Percentiles rank a stretch among this genome's conserved stretches.
These are phyloP conservation scores for Thermophis baileyi DNA, from an alignment of 2,113 vertebrate genomes.

Conservation along the genomic window DNA sequence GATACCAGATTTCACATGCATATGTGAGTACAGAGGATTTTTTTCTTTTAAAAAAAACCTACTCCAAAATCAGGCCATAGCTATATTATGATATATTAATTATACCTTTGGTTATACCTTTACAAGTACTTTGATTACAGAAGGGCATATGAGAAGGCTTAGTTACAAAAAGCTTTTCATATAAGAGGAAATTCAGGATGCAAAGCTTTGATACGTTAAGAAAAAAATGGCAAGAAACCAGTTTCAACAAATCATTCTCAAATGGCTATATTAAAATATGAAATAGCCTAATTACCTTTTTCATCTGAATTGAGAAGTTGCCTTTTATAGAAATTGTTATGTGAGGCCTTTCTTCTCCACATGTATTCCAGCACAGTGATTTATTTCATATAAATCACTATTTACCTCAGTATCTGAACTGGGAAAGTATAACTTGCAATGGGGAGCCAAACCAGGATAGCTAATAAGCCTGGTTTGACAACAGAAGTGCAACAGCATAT, in stretches of 20 bases:
- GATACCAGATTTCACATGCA: too few species aligned
- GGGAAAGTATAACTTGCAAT: not conserved
- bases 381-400: not conserved
- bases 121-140: conserved; percentile 2
- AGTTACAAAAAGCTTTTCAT: not conserved
- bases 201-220: not conserved
- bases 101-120: not conserved
- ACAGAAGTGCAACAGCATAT: not conserved
- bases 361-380: not conserved
- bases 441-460: not conserved
- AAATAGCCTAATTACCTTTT: not conserved
- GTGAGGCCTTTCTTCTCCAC: not conserved
- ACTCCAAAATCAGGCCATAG: not conserved
- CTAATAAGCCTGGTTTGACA: not conserved
- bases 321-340: not conserved
- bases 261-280: not conserved
- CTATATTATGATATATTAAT: not conserved
- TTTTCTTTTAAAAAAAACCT: too few species aligned
- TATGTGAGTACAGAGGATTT: not conserved
- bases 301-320: conserved; percentile 6
- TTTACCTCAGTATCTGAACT: not conserved
- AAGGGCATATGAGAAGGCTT: not conserved
- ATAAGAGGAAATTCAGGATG: conserved; percentile 4
- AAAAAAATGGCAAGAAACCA: not conserved
- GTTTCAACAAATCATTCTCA: not conserved